These are phyloP conservation scores for Masnerella sp. DNA, from an alignment of 2,888 invertebrate genomes.

Conservation along the genomic window DNA sequence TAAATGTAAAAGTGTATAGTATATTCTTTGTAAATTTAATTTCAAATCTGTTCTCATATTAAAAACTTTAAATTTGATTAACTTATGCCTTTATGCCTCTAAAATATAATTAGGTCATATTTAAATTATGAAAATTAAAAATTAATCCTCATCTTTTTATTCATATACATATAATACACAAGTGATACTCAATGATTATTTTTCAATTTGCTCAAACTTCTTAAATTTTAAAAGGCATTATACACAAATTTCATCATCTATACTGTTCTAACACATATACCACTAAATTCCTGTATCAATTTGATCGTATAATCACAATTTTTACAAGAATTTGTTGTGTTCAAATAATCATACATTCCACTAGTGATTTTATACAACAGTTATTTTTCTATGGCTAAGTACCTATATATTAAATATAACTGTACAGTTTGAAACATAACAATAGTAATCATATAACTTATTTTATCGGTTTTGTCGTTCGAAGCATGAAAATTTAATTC, in stretches of 20 bases:
- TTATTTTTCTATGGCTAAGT: conserved; percentile 22
- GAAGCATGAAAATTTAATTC: neutral
- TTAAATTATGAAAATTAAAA: too few species aligned
- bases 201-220: conserved; percentile 16
- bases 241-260: conserved; percentile 28
- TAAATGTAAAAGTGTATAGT: too few species aligned
- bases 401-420: conserved; percentile 49
- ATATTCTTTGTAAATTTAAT: too few species aligned
- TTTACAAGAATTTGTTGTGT: neutral
- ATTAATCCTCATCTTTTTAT: too few species aligned
- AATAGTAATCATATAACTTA: conserved; percentile 11
- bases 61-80: too few species aligned
- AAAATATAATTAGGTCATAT: too few species aligned
- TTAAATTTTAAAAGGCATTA: conserved; percentile 44
- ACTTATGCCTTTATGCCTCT: too few species aligned
- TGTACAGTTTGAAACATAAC: conserved; percentile 48
- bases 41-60: too few species aligned
- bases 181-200: conserved; percentile 33
- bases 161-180: conserved; percentile 48
- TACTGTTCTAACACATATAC: neutral
- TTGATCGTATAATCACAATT: neutral
- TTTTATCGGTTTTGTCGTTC: conserved; percentile 1
- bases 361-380: conserved; percentile 39
- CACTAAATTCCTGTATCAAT: neutral
- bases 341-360: conserved; percentile 13